Percentiles rank a stretch among this genome's conserved stretches.
phyloP scores from a whole-genome alignment of 2,888 invertebrate species.

The Penaeus monodon region DNA sequence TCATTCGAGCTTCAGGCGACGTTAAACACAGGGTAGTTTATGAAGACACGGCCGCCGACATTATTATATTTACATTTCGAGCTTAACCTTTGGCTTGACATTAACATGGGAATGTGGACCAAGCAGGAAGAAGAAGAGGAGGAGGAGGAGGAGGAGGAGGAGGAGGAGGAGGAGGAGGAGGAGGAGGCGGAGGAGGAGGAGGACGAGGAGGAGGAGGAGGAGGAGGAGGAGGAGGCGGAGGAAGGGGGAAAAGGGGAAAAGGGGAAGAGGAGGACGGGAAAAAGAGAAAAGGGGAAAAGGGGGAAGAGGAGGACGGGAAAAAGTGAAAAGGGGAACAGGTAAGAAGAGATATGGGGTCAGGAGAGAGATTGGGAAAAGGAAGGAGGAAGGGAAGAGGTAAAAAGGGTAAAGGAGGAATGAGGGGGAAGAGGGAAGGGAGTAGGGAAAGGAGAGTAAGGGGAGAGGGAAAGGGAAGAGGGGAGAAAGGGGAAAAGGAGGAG shows the following conservation, averaged over 20 bases:
- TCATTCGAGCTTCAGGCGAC: too few relatives aligned
- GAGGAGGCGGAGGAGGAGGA: not conserved
- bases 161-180: not conserved
- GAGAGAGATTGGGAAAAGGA: too few relatives aligned
- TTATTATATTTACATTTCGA: too few relatives aligned
- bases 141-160: not conserved
- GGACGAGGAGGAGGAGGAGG: not conserved
- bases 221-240: not conserved
- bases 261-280: not conserved
- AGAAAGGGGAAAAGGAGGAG: too few relatives aligned
- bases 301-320: not conserved
- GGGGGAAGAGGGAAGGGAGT: not conserved
- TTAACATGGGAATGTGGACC: too few relatives aligned
- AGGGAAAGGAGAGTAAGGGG: too few relatives aligned
- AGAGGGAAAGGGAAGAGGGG: too few relatives aligned
- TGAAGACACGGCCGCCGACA: too few relatives aligned
- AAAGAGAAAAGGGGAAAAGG: not conserved
- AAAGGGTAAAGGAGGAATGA: not conserved
- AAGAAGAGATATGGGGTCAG: not conserved
- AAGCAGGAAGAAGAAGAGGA: not conserved
- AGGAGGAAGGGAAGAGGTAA: not conserved
- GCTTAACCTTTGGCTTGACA: too few relatives aligned
- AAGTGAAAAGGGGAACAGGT: not conserved
- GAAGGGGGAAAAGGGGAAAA: too few relatives aligned
- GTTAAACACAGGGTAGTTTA: too few relatives aligned